Evolutionary conservation across 2,113 vertebrate genomes (phyloP).

Genomic region (Catharus bicknelli): DNA sequence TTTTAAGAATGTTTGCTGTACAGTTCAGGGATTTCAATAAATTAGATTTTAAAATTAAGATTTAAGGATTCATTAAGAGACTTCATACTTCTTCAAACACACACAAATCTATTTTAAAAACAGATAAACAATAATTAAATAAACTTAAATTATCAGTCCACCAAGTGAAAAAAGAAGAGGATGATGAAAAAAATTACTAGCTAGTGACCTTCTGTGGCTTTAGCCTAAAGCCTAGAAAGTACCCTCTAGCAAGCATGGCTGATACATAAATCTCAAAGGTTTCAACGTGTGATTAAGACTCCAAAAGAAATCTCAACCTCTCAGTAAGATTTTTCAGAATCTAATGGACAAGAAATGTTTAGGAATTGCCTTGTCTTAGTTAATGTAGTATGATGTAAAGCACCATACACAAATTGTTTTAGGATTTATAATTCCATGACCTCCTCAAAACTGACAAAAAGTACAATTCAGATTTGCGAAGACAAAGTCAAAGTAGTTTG

Average conservation of each 20-base stretch:
- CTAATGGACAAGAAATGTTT: not conserved
- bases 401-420: not conserved
- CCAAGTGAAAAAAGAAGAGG: not conserved
- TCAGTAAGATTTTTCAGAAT: not conserved
- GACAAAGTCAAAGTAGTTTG: not conserved
- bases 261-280: not conserved
- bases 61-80: not conserved
- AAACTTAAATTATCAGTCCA: not conserved
- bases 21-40: not conserved
- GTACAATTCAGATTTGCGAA: not conserved
- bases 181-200: not conserved
- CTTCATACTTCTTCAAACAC: not conserved
- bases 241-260: not conserved
- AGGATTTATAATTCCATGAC: not conserved
- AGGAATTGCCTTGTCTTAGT: not conserved
- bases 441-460: not conserved
- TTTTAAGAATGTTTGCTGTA: not conserved
- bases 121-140: not conserved
- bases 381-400: not conserved
- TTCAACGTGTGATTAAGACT: not conserved
- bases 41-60: not conserved
- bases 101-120: not conserved
- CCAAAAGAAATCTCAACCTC: not conserved
- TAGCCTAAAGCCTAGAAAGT: not conserved
- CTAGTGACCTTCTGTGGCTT: not conserved